These are phyloP conservation scores for Embiotoca jacksoni DNA, from an alignment of 2,113 vertebrate species.

Conservation along the genomic window DNA sequence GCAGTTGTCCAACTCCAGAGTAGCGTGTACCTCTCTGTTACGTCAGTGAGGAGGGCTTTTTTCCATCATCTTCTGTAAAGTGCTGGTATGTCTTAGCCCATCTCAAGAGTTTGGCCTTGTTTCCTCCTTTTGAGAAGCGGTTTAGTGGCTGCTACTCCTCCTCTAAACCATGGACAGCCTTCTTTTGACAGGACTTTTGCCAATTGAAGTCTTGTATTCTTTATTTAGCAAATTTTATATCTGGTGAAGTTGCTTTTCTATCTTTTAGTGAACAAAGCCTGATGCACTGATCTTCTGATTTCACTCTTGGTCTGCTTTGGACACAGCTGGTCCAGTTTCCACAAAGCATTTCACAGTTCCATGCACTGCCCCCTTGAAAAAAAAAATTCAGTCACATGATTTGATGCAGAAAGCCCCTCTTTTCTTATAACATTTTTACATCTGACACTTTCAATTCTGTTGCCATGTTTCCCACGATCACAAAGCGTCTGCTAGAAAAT, in stretches of 20 bases:
- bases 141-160: background rate
- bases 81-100: background rate
- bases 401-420: background rate
- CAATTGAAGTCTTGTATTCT: background rate
- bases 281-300: background rate
- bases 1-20: background rate
- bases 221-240: background rate
- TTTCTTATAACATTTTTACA: background rate
- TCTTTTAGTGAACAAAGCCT: background rate
- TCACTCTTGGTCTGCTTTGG: background rate
- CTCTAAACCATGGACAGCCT: background rate
- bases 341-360: background rate
- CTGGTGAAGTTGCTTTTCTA: background rate
- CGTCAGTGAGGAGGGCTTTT: no score
- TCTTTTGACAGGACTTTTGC: background rate
- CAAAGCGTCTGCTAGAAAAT: background rate
- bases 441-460: background rate
- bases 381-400: background rate
- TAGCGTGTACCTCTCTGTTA: background rate
- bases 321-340: background rate
- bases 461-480: background rate
- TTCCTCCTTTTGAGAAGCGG: background rate
- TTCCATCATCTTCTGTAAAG: background rate
- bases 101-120: background rate
- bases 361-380: background rate